These are phyloP conservation scores for Agrochola litura DNA, from an alignment of 2,888 invertebrate species.

Conservation along the genomic window DNA sequence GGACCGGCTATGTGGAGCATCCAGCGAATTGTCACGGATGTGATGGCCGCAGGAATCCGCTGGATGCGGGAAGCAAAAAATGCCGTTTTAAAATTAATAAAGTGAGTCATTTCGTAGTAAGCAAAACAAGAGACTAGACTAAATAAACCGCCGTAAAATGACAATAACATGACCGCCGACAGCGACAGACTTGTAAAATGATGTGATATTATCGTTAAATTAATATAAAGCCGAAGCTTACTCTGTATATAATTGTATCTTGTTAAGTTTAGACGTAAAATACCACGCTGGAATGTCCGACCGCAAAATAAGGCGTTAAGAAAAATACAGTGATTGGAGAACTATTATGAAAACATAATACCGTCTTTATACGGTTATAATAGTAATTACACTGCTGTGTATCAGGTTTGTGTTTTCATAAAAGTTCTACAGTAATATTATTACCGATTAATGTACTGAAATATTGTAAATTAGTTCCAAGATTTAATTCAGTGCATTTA, in stretches of 20 bases:
- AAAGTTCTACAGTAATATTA: constrained; percentile 20
- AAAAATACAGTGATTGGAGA: constrained; percentile 8
- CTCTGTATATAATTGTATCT: constrained; percentile 50
- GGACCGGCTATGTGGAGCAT: no score
- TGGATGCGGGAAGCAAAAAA: background rate
- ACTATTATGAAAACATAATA: constrained; percentile 19
- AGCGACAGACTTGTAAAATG: constrained; percentile 49
- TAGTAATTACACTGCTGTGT: constrained; percentile 5
- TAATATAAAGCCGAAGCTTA: constrained; percentile 58
- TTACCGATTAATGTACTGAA: constrained; percentile 36
- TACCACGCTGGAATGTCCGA: background rate
- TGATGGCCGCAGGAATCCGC: no score
- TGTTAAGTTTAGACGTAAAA: constrained; percentile 41
- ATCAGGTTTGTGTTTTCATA: constrained; percentile 6
- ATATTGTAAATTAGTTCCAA: constrained; percentile 31
- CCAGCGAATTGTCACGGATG: no score
- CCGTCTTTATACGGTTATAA: background rate
- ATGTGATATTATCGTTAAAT: constrained; percentile 68
- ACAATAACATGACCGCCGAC: constrained; percentile 39
- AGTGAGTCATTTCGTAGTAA: constrained; percentile 23
- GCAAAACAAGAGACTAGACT: constrained; percentile 31
- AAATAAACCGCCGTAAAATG: constrained; percentile 8
- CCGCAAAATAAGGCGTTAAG: background rate
- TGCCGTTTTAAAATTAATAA: constrained; percentile 16
- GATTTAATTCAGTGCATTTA: constrained; percentile 40